Evolutionary conservation across 2,113 vertebrate species (phyloP).

Genomic region (Nycticebus coucang): DNA sequence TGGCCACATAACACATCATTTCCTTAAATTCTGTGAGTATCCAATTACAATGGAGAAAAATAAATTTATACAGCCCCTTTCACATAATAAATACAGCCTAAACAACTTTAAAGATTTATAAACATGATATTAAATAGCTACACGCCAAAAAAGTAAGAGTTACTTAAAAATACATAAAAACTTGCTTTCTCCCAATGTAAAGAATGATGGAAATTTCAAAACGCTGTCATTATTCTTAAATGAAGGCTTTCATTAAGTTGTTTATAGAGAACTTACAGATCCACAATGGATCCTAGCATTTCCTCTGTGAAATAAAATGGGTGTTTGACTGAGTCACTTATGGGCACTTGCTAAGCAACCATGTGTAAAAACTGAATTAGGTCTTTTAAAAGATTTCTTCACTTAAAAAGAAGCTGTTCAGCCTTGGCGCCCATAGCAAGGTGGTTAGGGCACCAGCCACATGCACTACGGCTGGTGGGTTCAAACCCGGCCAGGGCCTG

Average conservation of each 20-base stretch:
- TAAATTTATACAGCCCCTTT: conserved; percentile 30
- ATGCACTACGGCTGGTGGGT: no score
- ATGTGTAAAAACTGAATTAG: background rate
- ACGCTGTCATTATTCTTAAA: conserved; percentile 7
- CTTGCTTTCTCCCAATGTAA: conserved; percentile 25
- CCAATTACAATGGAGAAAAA: background rate
- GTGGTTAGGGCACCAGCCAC: no score
- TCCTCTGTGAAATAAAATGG: background rate
- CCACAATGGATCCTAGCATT: background rate
- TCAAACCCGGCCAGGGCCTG: no score
- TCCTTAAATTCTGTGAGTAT: background rate
- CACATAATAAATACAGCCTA: conserved; percentile 43
- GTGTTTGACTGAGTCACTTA: background rate
- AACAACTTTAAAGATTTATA: conserved; percentile 57
- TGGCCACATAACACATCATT: background rate
- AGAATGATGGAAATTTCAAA: conserved; percentile 14
- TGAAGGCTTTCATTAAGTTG: background rate
- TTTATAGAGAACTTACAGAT: background rate
- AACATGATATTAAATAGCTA: conserved; percentile 35
- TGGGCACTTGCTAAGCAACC: background rate
- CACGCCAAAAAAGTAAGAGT: conserved; percentile 58
- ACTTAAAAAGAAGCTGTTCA: background rate
- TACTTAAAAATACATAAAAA: conserved; percentile 57
- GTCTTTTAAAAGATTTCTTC: background rate
- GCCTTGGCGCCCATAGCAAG: no score